These are phyloP conservation scores for Octodonta nipae DNA, from an alignment of 2,888 invertebrate genomes.

Conservation along the genomic window DNA sequence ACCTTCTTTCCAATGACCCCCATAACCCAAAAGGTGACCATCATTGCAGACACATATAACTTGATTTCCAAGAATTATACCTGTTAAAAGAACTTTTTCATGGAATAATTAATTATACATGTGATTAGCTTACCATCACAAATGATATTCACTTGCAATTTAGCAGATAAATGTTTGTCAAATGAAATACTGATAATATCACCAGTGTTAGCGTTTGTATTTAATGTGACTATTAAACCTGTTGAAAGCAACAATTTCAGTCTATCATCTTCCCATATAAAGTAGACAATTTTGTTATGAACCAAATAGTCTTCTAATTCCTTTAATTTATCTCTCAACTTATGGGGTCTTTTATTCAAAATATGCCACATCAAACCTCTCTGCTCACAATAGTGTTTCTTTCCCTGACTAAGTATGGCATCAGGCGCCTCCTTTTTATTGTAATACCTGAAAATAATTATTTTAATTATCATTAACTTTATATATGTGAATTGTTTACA, in stretches of 20 bases:
- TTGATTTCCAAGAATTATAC: slow-evolving; percentile 27
- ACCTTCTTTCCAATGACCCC: slow-evolving; percentile 41
- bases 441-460: slow-evolving; percentile 43
- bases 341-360: slow-evolving; percentile 55
- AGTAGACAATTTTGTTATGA: slow-evolving; percentile 52
- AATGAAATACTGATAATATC: slow-evolving; percentile 66
- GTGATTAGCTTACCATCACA: slow-evolving; percentile 46
- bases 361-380: slow-evolving; percentile 54
- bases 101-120: slow-evolving; percentile 11
- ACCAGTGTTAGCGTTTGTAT: slow-evolving; percentile 55
- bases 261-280: slow-evolving; percentile 54
- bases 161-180: slow-evolving; percentile 76
- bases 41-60: slow-evolving; percentile 32
- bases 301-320: slow-evolving; percentile 66
- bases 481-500: slow-evolving; percentile 13
- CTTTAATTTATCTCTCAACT: slow-evolving; percentile 58
- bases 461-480: too few relatives aligned
- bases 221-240: slow-evolving; percentile 61
- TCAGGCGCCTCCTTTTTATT: slow-evolving; percentile 39
- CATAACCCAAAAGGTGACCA: slow-evolving; percentile 30
- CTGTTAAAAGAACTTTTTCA: slow-evolving; percentile 13
- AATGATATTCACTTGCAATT: slow-evolving; percentile 57
- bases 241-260: slow-evolving; percentile 64
- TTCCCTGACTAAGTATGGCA: slow-evolving; percentile 46
- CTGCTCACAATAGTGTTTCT: slow-evolving; percentile 52